phyloP scores from a whole-genome alignment of 2,113 vertebrate species.

The Dendrocopos noguchii region DNA sequence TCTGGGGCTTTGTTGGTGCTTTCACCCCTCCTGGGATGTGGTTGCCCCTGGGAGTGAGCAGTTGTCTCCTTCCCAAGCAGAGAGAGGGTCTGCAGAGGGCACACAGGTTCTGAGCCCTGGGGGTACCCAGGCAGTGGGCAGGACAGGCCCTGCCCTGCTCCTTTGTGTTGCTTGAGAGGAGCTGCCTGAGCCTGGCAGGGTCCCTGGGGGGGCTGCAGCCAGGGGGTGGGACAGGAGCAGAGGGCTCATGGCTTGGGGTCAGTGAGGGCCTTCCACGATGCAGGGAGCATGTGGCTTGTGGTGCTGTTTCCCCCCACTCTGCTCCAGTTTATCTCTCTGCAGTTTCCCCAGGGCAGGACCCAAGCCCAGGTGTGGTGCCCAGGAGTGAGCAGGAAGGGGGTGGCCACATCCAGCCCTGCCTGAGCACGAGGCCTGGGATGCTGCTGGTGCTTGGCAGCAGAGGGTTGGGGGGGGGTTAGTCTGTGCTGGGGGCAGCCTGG shows the following conservation, averaged over 20 bases:
- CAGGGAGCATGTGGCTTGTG: rapidly evolving
- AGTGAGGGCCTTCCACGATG: background rate
- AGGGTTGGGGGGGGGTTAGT: rapidly evolving
- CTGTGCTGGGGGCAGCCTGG: rapidly evolving
- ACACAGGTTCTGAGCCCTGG: background rate
- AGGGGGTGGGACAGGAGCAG: background rate
- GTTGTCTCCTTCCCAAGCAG: background rate
- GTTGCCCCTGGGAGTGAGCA: rapidly evolving
- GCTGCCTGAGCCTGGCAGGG: background rate
- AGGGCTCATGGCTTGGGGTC: rapidly evolving
- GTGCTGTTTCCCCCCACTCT: background rate
- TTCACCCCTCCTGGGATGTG: rapidly evolving
- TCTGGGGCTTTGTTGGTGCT: rapidly evolving
- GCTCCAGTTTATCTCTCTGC: background rate
- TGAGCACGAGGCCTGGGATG: background rate
- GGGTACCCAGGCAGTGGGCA: background rate
- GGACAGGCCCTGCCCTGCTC: background rate
- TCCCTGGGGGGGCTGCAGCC: background rate
- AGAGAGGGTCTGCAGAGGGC: background rate
- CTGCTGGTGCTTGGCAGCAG: background rate
- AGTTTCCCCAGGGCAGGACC: background rate
- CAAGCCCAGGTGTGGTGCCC: background rate
- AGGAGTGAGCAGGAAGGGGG: rapidly evolving
- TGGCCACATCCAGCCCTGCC: background rate
- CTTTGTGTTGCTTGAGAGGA: background rate